Conservation (phyloP, 2,113 vertebrate genomes). For the Cyrtonyx montezumae region DNA sequence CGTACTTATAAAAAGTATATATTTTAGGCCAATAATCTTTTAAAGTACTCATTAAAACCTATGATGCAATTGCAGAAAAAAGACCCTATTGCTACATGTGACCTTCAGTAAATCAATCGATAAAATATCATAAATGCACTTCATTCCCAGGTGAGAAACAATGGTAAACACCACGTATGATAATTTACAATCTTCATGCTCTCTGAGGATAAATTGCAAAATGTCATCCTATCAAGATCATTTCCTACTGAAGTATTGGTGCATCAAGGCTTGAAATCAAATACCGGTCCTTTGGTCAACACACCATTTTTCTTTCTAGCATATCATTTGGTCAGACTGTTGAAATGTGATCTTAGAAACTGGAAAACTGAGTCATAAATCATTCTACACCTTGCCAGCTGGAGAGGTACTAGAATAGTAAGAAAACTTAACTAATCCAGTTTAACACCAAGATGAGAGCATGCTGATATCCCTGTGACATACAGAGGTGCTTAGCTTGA, state of each 20-base stretch:
- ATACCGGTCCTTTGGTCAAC: background rate
- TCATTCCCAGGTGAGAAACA: slow-evolving; percentile 40
- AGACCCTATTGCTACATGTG: background rate
- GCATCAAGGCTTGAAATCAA: slow-evolving; percentile 55
- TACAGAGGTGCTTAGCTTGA: background rate
- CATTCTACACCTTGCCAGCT: background rate
- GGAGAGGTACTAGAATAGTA: background rate
- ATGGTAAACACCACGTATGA: background rate
- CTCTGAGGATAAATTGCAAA: background rate
- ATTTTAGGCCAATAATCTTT: background rate
- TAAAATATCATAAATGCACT: background rate
- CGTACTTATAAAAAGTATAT: background rate
- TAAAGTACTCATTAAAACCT: background rate
- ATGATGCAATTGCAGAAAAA: background rate
- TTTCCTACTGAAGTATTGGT: slow-evolving; percentile 5
- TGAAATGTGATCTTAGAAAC: background rate
- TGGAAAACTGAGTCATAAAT: background rate
- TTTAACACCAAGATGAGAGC: background rate
- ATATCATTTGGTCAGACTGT: background rate
- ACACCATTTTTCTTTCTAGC: slow-evolving; percentile 26
- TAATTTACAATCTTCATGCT: slow-evolving; percentile 40
- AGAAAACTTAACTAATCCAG: background rate
- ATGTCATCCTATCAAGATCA: background rate
- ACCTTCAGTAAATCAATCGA: slow-evolving; percentile 33
- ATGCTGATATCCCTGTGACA: background rate